Base-by-base conservation (phyloP, 2,113 vertebrate genomes). In the Pelodiscus sinensis region DNA sequence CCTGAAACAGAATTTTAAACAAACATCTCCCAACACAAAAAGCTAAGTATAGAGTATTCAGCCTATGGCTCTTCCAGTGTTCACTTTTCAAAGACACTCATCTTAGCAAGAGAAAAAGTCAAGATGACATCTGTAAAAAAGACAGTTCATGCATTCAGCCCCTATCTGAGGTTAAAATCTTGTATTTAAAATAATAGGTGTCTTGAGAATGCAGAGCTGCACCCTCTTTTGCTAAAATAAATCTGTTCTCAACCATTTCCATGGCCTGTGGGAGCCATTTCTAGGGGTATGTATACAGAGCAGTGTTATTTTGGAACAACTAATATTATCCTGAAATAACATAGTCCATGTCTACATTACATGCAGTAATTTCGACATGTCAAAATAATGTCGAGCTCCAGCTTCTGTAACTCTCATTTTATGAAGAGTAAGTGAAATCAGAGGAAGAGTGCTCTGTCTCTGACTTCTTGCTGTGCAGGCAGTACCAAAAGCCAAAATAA, bases 181-280 rank as follows among this genome's bases (percentile, higher is more conserved):
- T n/a, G 7, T 60, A 54, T 0, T 1, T 2, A 83, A 52, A 10
- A 62, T 52, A 85, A 68, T 62, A 68, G 1, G 1, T 6, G 81
- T 58, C 24, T 44, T 16, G 5, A 22, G 68, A 73, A 22, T 21
- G 35, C 68, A 73, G 21, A 31, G 4, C n/a, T 2, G 82, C 1
- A 6, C 50, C 7, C 79, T 62, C 9, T 18, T 71, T 55, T 83
- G 12, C 50, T 60, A 52, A 51, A 86, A 89, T 31, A 2, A 11
- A 38, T 0, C 0, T 44, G 1, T 0, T 84, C 68, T 18, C 29
- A 65, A 4, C 29, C 1, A 4, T 58, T 16, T 82, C 0, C 14
- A 2, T 50, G 52, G 5, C 25, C 68, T 77, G 58, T 5, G 86
- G 25, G 4, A 91, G 25, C 0, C 1, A 0, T 25, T 44, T 4